These are phyloP conservation scores for Pangasius mekongensis DNA, from an alignment of 2,797 vertebrate species.

Conservation along the genomic window DNA sequence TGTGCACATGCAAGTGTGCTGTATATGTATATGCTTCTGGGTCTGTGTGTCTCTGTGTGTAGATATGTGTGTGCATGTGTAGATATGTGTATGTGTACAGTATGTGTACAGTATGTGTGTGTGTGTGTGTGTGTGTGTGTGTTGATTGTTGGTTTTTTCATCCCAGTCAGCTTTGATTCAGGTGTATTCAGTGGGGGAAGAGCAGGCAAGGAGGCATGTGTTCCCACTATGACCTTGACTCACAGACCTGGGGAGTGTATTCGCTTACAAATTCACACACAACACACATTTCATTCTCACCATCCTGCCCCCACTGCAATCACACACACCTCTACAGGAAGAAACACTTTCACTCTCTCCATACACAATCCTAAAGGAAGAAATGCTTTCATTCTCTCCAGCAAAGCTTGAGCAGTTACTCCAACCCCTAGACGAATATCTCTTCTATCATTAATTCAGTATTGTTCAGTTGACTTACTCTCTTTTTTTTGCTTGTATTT, in stretches of 20 bases:
- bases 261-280: slow-evolving; percentile 32
- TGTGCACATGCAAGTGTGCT: background rate
- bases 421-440: slow-evolving; percentile 36
- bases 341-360: slow-evolving; percentile 38
- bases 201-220: slow-evolving; percentile 60
- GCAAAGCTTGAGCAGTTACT: slow-evolving; percentile 45
- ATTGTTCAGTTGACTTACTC: slow-evolving; percentile 31
- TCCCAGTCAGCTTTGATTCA: slow-evolving; percentile 72
- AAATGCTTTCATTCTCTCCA: slow-evolving; percentile 48
- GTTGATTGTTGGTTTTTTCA: slow-evolving; percentile 69
- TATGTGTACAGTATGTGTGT: background rate
- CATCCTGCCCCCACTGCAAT: background rate
- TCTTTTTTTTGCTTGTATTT: background rate
- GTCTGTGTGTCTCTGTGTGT: background rate
- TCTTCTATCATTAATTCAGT: slow-evolving; percentile 44
- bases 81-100: slow-evolving; percentile 14
- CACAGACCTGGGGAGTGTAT: slow-evolving; percentile 48
- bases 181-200: slow-evolving; percentile 64
- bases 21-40: background rate
- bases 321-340: background rate
- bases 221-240: slow-evolving; percentile 75
- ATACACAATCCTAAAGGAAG: slow-evolving; percentile 22
- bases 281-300: slow-evolving; percentile 43
- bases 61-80: slow-evolving; percentile 8
- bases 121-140: slow-evolving; percentile 31